Evolutionary conservation across 2,888 invertebrate species (phyloP), one percentile per base, ranked within the genome.

Genomic region (Sinopyrophorus schimmeli): DNA sequence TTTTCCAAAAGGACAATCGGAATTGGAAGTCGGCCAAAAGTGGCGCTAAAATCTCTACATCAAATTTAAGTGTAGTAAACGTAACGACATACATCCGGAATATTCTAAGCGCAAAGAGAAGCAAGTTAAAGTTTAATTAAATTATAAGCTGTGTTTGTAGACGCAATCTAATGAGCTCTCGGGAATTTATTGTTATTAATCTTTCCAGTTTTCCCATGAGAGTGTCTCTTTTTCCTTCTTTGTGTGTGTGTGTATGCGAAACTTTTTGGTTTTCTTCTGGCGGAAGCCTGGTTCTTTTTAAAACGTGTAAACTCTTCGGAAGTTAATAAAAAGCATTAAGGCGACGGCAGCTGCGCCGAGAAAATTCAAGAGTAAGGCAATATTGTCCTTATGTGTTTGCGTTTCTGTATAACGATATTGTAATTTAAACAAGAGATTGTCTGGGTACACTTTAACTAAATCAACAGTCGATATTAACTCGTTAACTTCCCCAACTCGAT

Each of bases 391-490:
- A 46, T 17, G 16, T 21, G 46, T 46, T 46, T 46, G 14, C 46
- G 32, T 9, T 31, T 3, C 32, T 18, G 27, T 30, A 39, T 39
- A 30, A 31, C 46, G 46, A 39, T 46, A 39, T 39, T 46, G 38
- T 38, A 38, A 47, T 47, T 47, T 24, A 39, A 47, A 38, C 44
- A 20, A 30, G 39, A 39, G 38, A 27, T 28, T 38, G 44, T 46
- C 44, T 46, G 37, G 30, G 28, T 30, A 38, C 44, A 46, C 44
- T 46, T n/a, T 46, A 46, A 38, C 44, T 38, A 38, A 46, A 46
- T 46, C 37, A 46, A 46, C 44, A 46, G 27, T 12, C 37, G 21
- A 38, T 38, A 38, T 46, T 46, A 46, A 31, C 44, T 46, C 38
- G 44, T 46, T 46, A 30, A 28, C 24, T 46, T 28, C 24, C 15